Evolutionary conservation across 2,797 vertebrate species (phyloP), one percentile per base, ranked within the genome.

Genomic region (Cirrhinus molitorella): DNA sequence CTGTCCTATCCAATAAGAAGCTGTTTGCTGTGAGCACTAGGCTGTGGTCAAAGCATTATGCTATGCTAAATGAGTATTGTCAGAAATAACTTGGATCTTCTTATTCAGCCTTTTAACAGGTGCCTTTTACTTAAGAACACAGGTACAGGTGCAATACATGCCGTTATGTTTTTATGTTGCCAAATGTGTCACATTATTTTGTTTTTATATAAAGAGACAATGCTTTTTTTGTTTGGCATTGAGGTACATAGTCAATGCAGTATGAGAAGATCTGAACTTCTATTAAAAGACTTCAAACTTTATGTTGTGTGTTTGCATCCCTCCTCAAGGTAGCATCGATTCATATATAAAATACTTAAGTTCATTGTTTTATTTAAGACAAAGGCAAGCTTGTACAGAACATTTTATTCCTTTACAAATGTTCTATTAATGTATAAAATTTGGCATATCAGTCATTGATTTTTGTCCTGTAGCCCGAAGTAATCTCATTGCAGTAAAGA

Each of bases 61-160:
- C 25, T 12, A 65, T 34, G 25, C 55, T 23, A 47, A 17, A 49
- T 31, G 14, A 68, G 78, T 25, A 3, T 59, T 17, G 14, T 28
- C 13, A 19, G 16, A 61, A 71, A 59, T 73, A 53, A 55, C 53
- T 53, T 59, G n/a, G 0, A 49, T 59, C 40, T 31, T 59, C 19
- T 70, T 40, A 53, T 67, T 45, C 17, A 83, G 72, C 49, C 72
- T 83, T 66, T 51, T 19, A 75, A n/a, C 16, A 40, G 34, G 72
- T 83, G 81, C 81, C 71, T 83, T 83, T 55, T 63, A 43, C 34
- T 55, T 45, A 75, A 34, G 19, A 63, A 83, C 57, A 81, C 25
- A 7, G 25, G 17, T 31, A 6, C 3, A 71, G 19, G 61, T 28
- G 34, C 17, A 74, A 61, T 65, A 73, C 14, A 63, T 37, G 68